Evolutionary conservation across 1,140 invertebrate species (phyloP).

Genomic region (Mercenaria mercenaria): DNA sequence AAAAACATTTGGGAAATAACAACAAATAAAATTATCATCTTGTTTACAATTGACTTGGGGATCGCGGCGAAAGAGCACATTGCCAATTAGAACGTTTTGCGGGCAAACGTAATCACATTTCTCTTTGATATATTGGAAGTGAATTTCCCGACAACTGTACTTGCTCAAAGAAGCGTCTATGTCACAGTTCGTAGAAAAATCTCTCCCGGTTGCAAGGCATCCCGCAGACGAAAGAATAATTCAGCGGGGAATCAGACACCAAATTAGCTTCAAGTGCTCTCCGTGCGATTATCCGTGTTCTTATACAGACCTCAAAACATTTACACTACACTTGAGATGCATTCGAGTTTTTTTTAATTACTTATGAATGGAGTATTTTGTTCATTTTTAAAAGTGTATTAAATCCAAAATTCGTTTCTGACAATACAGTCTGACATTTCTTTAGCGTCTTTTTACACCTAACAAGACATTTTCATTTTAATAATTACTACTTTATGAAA

Average conservation of each 20-base stretch:
- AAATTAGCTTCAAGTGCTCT: slow-evolving; percentile 35
- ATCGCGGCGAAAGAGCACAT: slow-evolving; percentile 5
- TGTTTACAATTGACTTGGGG: slow-evolving; percentile 34
- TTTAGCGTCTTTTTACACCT: neutral
- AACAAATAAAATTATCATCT: slow-evolving; percentile 23
- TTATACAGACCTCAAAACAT: neutral
- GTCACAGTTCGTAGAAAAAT: slow-evolving; percentile 28
- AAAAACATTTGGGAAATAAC: slow-evolving; percentile 27
- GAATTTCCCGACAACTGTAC: slow-evolving; percentile 45
- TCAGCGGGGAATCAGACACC: slow-evolving; percentile 12
- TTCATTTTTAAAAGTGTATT: neutral
- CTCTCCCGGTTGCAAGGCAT: neutral
- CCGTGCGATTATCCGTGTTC: neutral
- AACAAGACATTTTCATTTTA: slow-evolving; percentile 36
- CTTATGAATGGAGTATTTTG: neutral
- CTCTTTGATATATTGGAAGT: slow-evolving; percentile 34
- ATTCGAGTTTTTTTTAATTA: neutral
- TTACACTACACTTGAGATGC: slow-evolving; percentile 20
- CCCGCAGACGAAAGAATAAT: neutral
- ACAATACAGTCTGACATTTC: neutral
- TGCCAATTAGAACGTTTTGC: slow-evolving; percentile 29
- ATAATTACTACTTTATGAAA: neutral
- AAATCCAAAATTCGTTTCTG: neutral
- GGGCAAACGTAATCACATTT: slow-evolving; percentile 24
- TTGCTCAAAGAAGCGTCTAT: slow-evolving; percentile 30